Conservation (phyloP, 2,888 invertebrate genomes). For the Synanthedon formicaeformis region DNA sequence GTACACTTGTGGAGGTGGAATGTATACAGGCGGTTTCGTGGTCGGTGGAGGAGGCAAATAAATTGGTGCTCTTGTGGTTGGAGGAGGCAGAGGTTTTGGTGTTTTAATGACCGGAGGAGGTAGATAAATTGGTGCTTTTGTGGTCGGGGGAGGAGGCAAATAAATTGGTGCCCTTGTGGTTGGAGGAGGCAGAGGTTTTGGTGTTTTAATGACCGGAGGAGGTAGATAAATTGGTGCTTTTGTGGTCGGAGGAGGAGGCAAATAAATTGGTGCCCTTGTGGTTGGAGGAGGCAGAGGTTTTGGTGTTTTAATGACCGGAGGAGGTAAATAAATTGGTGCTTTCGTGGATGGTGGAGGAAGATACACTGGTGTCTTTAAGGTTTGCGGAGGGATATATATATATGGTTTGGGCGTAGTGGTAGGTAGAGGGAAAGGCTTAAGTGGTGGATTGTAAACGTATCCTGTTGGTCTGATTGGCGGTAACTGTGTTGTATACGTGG, state of each 20-base stretch:
- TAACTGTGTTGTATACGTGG: too few species aligned
- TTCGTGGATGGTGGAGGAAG: slow-evolving; percentile 1
- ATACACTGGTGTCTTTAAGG: slow-evolving; percentile 4
- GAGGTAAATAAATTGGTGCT: slow-evolving; percentile 3
- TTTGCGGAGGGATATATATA: neutral
- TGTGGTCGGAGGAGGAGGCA: slow-evolving; percentile 21
- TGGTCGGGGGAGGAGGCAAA: slow-evolving; percentile 11
- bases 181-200: slow-evolving; percentile 1
- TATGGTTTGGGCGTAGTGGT: slow-evolving; percentile 4
- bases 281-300: slow-evolving; percentile 9
- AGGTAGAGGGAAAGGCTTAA: neutral
- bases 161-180: slow-evolving; percentile 11
- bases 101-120: slow-evolving; percentile 8
- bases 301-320: slow-evolving; percentile 7
- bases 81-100: slow-evolving; percentile 5
- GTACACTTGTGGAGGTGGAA: slow-evolving; percentile 12
- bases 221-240: slow-evolving; percentile 11
- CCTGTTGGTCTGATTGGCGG: neutral
- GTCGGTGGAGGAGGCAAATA: slow-evolving; percentile 11
- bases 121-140: slow-evolving; percentile 11
- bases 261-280: slow-evolving; percentile 12
- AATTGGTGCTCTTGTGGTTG: slow-evolving; percentile 5
- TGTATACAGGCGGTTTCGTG: slow-evolving; percentile 18
- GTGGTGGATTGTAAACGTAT: neutral
- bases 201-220: neutral